These are phyloP conservation scores for Tapera naevia DNA, from an alignment of 2,797 vertebrate species.

Conservation along the genomic window DNA sequence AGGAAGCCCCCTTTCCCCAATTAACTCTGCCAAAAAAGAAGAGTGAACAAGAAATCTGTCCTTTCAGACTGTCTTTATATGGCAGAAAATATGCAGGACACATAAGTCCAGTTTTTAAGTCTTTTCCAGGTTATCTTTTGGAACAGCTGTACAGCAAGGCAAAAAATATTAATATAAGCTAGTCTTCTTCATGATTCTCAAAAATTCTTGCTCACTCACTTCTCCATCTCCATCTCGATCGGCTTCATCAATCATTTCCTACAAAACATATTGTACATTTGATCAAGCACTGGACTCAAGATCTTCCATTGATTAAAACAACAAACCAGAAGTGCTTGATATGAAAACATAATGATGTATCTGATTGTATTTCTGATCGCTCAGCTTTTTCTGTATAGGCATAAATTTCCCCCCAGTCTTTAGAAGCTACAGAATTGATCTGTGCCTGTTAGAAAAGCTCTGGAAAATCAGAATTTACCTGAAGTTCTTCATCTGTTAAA, in stretches of 20 bases:
- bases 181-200: slow-evolving; percentile 96
- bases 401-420: background rate
- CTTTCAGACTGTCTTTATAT: background rate
- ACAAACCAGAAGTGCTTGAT: background rate
- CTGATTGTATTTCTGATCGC: background rate
- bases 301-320: background rate
- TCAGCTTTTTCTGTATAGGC: background rate
- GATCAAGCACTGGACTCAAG: background rate
- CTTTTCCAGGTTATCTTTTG: slow-evolving; percentile 40
- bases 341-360: background rate
- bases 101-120: slow-evolving; percentile 15
- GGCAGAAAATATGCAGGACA: background rate
- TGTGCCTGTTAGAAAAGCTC: background rate
- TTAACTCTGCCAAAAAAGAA: background rate
- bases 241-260: slow-evolving; percentile 99
- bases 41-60: background rate
- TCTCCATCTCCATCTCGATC: slow-evolving; percentile 94
- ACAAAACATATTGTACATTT: slow-evolving; percentile 15
- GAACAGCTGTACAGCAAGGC: background rate
- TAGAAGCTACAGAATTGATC: background rate
- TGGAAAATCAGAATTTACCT: slow-evolving; percentile 78
- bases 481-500: slow-evolving; percentile 91
- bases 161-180: slow-evolving; percentile 81
- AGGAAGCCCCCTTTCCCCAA: background rate
- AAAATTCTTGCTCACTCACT: slow-evolving; percentile 92